phyloP scores from a whole-genome alignment of 2,797 vertebrate genomes.

The Acanthurus tractus region DNA sequence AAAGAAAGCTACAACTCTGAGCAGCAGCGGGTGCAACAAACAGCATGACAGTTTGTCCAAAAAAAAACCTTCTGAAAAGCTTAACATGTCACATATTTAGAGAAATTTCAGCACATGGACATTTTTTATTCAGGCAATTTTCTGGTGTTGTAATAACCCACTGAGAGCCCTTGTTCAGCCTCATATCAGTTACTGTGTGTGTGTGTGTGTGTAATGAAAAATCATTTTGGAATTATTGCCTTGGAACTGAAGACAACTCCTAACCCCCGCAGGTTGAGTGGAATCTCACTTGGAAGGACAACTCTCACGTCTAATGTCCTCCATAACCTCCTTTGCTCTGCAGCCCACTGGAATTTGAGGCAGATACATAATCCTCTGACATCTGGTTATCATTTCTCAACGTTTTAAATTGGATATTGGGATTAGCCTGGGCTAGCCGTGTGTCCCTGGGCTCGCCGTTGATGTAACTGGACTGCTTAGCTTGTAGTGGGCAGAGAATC shows the following conservation, averaged over 20 bases:
- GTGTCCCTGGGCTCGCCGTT: conserved; percentile 41
- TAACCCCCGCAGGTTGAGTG: conserved; percentile 49
- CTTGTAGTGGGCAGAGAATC: conserved; percentile 58
- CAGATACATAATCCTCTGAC: conserved; percentile 63
- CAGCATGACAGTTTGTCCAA: background rate
- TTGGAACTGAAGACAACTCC: conserved; percentile 34
- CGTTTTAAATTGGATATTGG: conserved; percentile 71
- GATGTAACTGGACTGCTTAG: conserved; percentile 56
- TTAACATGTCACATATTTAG: background rate
- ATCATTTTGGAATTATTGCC: conserved; percentile 19
- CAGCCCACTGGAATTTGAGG: conserved; percentile 47
- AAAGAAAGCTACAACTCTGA: conserved; percentile 6
- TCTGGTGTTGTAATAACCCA: conserved; percentile 7
- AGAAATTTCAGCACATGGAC: background rate
- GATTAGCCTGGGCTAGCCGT: conserved; percentile 55
- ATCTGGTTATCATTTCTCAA: conserved; percentile 74
- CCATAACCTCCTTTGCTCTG: conserved; percentile 34
- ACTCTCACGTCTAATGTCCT: conserved; percentile 32
- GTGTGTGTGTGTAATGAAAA: conserved; percentile 15
- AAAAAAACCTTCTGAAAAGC: background rate
- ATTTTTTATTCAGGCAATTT: background rate
- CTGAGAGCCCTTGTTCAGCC: background rate
- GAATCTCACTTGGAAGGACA: conserved; percentile 31
- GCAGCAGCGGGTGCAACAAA: background rate
- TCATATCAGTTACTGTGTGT: conserved; percentile 15